These are phyloP conservation scores for Henricia sp. DNA, from an alignment of 53 echinoderm and acorn worm species.

Conservation along the genomic window DNA sequence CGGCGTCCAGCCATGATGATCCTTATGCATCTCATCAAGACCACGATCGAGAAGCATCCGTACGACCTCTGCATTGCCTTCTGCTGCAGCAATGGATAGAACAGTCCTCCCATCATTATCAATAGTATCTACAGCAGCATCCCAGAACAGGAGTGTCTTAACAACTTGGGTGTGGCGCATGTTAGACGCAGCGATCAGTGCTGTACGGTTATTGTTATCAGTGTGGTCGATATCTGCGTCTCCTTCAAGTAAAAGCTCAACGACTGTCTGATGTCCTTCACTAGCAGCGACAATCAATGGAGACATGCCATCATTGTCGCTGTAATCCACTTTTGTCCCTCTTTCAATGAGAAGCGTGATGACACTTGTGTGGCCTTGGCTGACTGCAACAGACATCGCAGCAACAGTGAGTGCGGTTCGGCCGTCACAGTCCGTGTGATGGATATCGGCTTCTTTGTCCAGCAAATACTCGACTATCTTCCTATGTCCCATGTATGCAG, in stretches of 20 bases:
- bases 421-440: conserved; percentile 95
- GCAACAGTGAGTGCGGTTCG: conserved; percentile 97
- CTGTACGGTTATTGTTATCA: conserved; percentile 92
- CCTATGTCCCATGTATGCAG: conserved; percentile 99
- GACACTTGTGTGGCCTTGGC: conserved; percentile 95
- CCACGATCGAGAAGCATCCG: conserved; percentile 91
- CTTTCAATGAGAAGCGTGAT: conserved; percentile 83
- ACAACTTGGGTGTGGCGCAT: conserved; percentile 94
- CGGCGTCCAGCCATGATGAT: conserved; percentile 98
- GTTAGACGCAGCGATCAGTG: conserved; percentile 93
- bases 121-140: conserved; percentile 94
- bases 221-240: conserved; percentile 95
- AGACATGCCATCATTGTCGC: conserved; percentile 98
- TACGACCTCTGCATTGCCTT: conserved; percentile 93
- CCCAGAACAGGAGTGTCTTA: conserved; percentile 86
- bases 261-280: conserved; percentile 95
- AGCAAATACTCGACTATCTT: conserved; percentile 85
- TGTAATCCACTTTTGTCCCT: conserved; percentile 89
- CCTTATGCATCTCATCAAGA: conserved; percentile 98
- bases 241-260: conserved; percentile 93
- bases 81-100: conserved; percentile 90
- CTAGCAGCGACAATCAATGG: conserved; percentile 93
- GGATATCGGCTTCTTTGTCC: conserved; percentile 90
- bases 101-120: conserved; percentile 98
- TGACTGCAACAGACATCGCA: conserved; percentile 95